Base-by-base conservation (phyloP, 2,888 invertebrate genomes). In the Mongoloraphidia duomilia region DNA sequence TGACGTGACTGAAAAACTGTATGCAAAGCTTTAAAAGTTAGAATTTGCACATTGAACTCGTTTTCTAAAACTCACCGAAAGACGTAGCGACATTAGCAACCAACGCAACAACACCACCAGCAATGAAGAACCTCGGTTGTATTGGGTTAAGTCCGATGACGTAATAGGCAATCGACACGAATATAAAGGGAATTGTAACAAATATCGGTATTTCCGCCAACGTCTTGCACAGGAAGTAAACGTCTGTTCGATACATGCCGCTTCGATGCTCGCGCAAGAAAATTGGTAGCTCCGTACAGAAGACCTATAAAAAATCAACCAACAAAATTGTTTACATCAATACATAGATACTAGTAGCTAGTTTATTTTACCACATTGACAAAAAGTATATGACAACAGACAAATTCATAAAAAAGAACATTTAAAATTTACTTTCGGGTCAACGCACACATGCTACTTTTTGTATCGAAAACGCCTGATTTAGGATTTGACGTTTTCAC, bases 181-280 rank as follows among this genome's bases (percentile, higher is more conserved):
- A 94, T 4, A 93, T 69, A 9, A 88, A 62, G 0, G 95, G 93
- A 38, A 93, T 80, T 8, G 82, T 73, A 1, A 89, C 74, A 62
- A 92, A 92, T 41, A 92, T 76, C 0, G 95, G 95, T 1, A 88
- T 70, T 61, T 96, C 95, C 0, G 91, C 89, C 38, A 93, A 60
- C 1, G 89, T 91, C 71, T 94, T 95, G 49, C 89, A 85, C 26
- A 95, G 64, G 67, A 91, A 95, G 66, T 94, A 95, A 0, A 92
- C 83, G 58, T 90, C 89, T 0, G 88, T 84, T 45, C 93, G 74
- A 61, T 96, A 95, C 77, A 95, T 84, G 38, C 91, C 91, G 61
- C 87, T 89, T 53, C 82, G 79, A 59, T 93, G 84, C 64, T 95
- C 94, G 11, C 92, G 72, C 55, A 92, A 73, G 65, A 94, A 93